Percentiles rank a stretch among this genome's conserved stretches.
phyloP scores from a whole-genome alignment of 2,797 vertebrate genomes.

The Denticeps clupeoides region DNA sequence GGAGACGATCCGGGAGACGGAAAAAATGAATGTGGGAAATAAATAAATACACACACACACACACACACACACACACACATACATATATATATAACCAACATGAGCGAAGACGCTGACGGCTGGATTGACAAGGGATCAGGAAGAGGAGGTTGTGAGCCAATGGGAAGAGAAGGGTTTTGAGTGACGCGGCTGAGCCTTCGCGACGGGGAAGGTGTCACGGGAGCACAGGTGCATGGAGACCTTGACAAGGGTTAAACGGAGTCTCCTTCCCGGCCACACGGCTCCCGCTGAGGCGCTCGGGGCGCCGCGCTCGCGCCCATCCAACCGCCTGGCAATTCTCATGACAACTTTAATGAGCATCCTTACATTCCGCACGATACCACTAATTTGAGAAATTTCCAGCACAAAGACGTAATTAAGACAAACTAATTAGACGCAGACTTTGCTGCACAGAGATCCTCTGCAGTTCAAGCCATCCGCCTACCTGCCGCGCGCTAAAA shows the following conservation, averaged over 20 bases:
- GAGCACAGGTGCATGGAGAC: neutral
- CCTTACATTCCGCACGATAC: slow-evolving; percentile 65
- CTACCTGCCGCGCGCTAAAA: slow-evolving; percentile 68
- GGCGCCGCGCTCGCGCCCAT: slow-evolving; percentile 30
- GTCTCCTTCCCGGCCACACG: slow-evolving; percentile 4
- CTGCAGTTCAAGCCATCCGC: slow-evolving; percentile 66
- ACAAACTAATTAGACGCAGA: slow-evolving; percentile 73
- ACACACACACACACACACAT: neutral
- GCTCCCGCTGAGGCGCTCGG: slow-evolving; percentile 10
- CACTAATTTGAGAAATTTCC: slow-evolving; percentile 76
- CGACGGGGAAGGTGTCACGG: neutral
- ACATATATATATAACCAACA: neutral
- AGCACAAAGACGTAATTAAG: slow-evolving; percentile 78
- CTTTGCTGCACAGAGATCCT: slow-evolving; percentile 62
- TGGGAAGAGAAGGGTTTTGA: neutral
- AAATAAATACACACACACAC: slow-evolving; percentile 21
- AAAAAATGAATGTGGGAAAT: slow-evolving; percentile 13
- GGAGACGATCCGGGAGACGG: slow-evolving; percentile 5
- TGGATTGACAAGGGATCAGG: too few species aligned
- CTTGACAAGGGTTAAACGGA: slow-evolving; percentile 8
- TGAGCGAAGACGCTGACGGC: too few species aligned
- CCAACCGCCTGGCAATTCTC: slow-evolving; percentile 56
- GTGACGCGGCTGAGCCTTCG: neutral
- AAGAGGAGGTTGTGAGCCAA: neutral
- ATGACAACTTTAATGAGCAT: slow-evolving; percentile 70